Evolutionary conservation across 2,888 invertebrate genomes (phyloP), one percentile per base, ranked within the genome.

Genomic region (Neoitamus cyanurus): DNA sequence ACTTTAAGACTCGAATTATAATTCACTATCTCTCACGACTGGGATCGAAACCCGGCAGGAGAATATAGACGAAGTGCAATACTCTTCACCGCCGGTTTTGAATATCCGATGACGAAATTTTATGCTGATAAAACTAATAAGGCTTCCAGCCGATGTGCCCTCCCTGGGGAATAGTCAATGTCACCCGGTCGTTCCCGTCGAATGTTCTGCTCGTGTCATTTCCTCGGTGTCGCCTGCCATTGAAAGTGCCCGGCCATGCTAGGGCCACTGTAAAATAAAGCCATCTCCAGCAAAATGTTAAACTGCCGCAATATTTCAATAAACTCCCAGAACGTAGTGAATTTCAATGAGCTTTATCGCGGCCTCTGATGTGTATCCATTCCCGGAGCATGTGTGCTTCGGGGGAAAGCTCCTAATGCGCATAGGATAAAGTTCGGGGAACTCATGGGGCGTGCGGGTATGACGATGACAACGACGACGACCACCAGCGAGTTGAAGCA

Each of bases 221-320:
- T 73, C 73, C n/a, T 30, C 20, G 13, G 15, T 34, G 9, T n/a
- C 36, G 73, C 13, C n/a, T 48, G 48, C 31, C 13, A 46, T 58
- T 58, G 78, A 80, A 58, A 20, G 34, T 15, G 48, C 9, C 11
- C 58, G 31, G 15, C 58, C 58, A 58, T 80, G 78, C 48, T 58
- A 31, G 20, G 15, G 69, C 25, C 20, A 30, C 82, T 42, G 42
- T 42, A 82, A 82, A 82, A 82, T 82, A 28, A 82, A 82, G 82
- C 28, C 25, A 28, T 69, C 31, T 25, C 69, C 25, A 69, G 69
- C 68, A 68, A 82, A 82, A 82, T 82, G 69, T 69, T 34, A 82
- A 82, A 80, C 80, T 80, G 80, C 80, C 68, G 80, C 80, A 80
- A 80, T 80, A 80, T 80, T 80, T 80, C 80, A 80, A 82, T 82